Evolutionary conservation across 2,113 vertebrate species (phyloP), one percentile per base, ranked within the genome.

Genomic region (Nibea albiflora): DNA sequence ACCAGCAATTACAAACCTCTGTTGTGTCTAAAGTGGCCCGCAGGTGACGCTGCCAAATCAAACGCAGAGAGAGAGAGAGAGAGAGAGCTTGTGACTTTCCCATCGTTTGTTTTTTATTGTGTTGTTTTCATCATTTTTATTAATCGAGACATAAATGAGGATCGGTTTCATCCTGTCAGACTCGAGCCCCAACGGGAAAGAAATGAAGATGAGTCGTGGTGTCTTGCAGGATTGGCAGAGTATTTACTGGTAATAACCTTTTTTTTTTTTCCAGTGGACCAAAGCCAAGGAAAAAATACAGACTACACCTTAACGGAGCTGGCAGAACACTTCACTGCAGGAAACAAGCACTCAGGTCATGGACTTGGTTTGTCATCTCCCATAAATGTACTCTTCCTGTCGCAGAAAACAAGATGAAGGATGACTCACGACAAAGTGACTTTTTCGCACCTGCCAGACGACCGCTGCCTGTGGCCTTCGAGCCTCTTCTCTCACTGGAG

Each of bases 361-460:
- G 46, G 58, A 70, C 81, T 63, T 16, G 16, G 64, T 83, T 86
- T 71, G 85, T 90, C 91, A 66, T 84, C 50, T 47, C 39, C 22
- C 31, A 60, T 85, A 85, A 90, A 86, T 49, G 68, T 66, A 73
- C 54, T 78, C 70, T 14, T 66, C 61, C 20, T 62, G 69, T 76
- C 19, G 66, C 35, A 65, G 44, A 63, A 70, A 86, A 80, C 73
- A 78, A 80, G 73, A 85, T 83, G 73, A 85, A 68, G 60, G 80
- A 64, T 76, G 85, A 87, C 64, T 77, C 66, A 73, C 68, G 54
- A 80, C 61, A 88, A 83, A 86, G 80, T 61, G 76, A 67, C 76
- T 85, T 68, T 78, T 62, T 60, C 39, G 56, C 22, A 20, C 57
- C 71, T 53, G 63, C 52, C 67, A 79, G 76, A 62, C 11, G 46